Conservation (phyloP, 2,888 invertebrate species). For the Ophioninae sp. region DNA sequence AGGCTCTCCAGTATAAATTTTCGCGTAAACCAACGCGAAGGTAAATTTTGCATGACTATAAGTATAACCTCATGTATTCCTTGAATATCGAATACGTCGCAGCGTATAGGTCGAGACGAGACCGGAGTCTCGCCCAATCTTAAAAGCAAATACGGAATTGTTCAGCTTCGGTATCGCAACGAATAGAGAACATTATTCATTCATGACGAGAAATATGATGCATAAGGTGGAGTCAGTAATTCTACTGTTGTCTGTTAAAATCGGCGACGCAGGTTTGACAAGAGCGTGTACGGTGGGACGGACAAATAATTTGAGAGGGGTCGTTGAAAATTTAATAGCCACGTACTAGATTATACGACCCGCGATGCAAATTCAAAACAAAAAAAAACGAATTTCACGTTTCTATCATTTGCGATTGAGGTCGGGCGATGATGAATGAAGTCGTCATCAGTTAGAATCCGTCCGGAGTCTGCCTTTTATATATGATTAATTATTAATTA, state of each 20-base stretch:
- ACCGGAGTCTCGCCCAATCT: neutral
- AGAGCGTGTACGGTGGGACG: too few relatives aligned
- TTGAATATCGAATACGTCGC: constrained; percentile 19
- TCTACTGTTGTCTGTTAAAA: neutral
- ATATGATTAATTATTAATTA: too few relatives aligned
- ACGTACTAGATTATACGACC: too few relatives aligned
- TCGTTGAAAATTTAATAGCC: too few relatives aligned
- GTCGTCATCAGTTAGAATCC: too few relatives aligned
- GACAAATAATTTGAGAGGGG: too few relatives aligned
- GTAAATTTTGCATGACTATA: constrained; percentile 29
- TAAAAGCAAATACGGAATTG: constrained; percentile 18
- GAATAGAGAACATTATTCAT: neutral
- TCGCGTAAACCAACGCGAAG: constrained; percentile 13
- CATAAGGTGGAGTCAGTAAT: neutral
- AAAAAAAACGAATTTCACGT: too few relatives aligned
- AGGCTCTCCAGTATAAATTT: constrained; percentile 43
- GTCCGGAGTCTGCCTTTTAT: too few relatives aligned
- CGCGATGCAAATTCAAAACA: too few relatives aligned
- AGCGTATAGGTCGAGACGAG: neutral
- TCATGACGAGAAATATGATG: neutral
- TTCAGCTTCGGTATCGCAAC: neutral
- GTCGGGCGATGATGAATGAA: too few relatives aligned
- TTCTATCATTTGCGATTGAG: too few relatives aligned
- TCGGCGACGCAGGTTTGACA: neutral
- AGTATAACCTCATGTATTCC: constrained; percentile 37